Evolutionary conservation across 2,888 invertebrate species (phyloP).

Genomic region (Hyppa rectilinea): DNA sequence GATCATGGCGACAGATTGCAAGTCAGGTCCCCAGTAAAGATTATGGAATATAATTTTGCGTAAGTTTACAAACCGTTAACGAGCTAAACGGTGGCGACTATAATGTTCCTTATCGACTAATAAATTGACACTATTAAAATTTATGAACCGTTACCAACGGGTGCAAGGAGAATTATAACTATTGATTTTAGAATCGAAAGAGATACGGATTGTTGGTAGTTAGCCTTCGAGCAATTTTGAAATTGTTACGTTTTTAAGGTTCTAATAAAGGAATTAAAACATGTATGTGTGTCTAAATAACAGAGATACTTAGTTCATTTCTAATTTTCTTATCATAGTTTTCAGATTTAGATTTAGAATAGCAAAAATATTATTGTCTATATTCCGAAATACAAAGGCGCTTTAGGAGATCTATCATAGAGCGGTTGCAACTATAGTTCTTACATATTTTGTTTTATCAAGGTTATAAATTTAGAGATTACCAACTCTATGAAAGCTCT

Average conservation of each 20-base stretch:
- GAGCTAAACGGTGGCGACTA: conserved; percentile 25
- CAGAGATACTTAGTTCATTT: too few relatives aligned
- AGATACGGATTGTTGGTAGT: background rate
- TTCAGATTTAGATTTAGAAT: too few relatives aligned
- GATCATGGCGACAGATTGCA: conserved; percentile 35
- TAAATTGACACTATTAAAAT: conserved; percentile 54
- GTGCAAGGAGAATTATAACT: conserved; percentile 15
- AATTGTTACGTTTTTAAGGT: background rate
- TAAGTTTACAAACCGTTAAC: conserved; percentile 43
- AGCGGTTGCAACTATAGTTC: too few relatives aligned
- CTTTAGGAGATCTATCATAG: too few relatives aligned
- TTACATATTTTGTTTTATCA: too few relatives aligned
- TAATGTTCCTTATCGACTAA: conserved; percentile 44
- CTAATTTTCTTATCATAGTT: too few relatives aligned
- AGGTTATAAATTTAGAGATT: too few relatives aligned
- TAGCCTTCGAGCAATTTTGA: background rate
- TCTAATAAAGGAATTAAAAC: background rate
- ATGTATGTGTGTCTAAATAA: background rate
- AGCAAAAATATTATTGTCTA: too few relatives aligned
- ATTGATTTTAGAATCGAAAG: conserved; percentile 17
- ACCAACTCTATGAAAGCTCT: too few relatives aligned
- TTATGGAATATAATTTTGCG: conserved; percentile 37
- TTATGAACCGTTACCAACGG: conserved; percentile 17
- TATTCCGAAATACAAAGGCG: too few relatives aligned
- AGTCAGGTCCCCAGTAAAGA: conserved; percentile 8